phyloP scores from a whole-genome alignment of 2,113 vertebrate species.

The Thalassoma bifasciatum region DNA sequence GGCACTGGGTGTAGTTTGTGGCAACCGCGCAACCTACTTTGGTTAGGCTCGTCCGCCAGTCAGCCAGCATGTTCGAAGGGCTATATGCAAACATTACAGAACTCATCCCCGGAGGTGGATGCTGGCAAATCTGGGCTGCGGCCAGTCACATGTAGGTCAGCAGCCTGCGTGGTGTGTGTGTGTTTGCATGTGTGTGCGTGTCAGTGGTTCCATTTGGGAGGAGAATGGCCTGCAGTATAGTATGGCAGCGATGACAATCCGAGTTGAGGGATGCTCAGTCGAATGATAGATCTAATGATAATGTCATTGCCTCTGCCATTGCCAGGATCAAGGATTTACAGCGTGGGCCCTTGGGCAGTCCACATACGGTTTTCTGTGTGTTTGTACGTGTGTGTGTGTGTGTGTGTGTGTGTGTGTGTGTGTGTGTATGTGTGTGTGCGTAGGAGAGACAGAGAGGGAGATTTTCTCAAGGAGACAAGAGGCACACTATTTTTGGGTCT shows the following conservation, averaged over 20 bases:
- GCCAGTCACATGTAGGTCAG: slow-evolving; percentile 83
- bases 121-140: slow-evolving; percentile 72
- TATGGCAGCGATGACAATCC: slow-evolving; percentile 47
- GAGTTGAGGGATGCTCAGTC: slow-evolving; percentile 39
- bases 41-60: slow-evolving; percentile 43
- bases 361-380: slow-evolving; percentile 16
- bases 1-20: slow-evolving; percentile 54
- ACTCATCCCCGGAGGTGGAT: slow-evolving; percentile 69
- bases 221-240: slow-evolving; percentile 55
- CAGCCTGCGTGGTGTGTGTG: slow-evolving; percentile 54
- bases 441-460: neutral
- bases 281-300: slow-evolving; percentile 62
- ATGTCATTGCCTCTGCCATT: slow-evolving; percentile 50
- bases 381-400: neutral
- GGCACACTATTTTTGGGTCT: slow-evolving; percentile 39
- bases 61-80: slow-evolving; percentile 52
- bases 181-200: slow-evolving; percentile 50
- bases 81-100: slow-evolving; percentile 65
- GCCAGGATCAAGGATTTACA: slow-evolving; percentile 47
- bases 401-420: neutral
- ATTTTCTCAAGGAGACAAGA: slow-evolving; percentile 48
- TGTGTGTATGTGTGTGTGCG: neutral
- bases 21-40: slow-evolving; percentile 73
- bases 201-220: slow-evolving; percentile 59
- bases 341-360: neutral